Evolutionary conservation across 2,797 vertebrate species (phyloP).

Genomic region (Podargus strigoides): DNA sequence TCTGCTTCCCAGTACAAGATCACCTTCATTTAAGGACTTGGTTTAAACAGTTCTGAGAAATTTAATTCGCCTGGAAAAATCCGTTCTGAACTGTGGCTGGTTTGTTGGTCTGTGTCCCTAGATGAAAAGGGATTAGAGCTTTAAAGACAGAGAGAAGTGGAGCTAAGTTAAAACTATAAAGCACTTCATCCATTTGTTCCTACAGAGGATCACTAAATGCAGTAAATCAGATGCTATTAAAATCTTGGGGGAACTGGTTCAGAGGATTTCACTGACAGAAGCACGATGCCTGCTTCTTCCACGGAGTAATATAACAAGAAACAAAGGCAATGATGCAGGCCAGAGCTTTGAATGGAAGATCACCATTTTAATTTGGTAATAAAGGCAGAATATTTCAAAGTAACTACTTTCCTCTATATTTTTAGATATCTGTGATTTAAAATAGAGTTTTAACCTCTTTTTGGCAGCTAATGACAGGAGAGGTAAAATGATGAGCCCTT

Average conservation of each 20-base stretch:
- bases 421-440: not conserved
- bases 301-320: not conserved
- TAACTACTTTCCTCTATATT: not conserved
- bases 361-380: not conserved
- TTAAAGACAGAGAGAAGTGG: not conserved
- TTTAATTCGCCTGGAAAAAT: not conserved
- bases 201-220: not conserved
- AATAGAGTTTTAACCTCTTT: not conserved
- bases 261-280: not conserved
- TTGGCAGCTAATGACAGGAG: not conserved
- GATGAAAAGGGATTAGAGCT: not conserved
- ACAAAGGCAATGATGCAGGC: not conserved
- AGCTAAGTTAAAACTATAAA: not conserved
- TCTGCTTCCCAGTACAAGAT: not conserved
- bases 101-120: not conserved
- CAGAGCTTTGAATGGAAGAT: not conserved
- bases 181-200: not conserved
- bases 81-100: not conserved
- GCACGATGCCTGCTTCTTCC: not conserved
- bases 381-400: not conserved
- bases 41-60: not conserved
- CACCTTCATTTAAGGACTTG: not conserved
- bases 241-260: not conserved
- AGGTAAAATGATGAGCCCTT: not conserved
- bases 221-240: constrained; percentile 14